Percentiles rank a stretch among this genome's conserved stretches.
These are phyloP conservation scores for Tragulus kanchil DNA, from an alignment of 2,113 vertebrate genomes.

Conservation along the genomic window DNA sequence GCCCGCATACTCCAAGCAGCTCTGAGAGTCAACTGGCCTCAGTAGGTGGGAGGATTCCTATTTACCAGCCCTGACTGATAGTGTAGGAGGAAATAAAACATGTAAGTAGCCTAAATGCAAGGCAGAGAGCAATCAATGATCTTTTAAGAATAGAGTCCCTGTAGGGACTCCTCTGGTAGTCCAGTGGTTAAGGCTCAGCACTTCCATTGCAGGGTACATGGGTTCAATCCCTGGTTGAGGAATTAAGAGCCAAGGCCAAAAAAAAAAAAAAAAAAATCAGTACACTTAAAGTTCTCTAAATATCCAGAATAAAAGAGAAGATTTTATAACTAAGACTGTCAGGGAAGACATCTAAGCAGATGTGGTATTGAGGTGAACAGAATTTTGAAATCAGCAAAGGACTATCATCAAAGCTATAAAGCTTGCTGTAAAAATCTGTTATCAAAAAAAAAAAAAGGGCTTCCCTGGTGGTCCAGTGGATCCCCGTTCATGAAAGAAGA, in stretches of 20 bases:
- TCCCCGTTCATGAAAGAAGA: too few species aligned
- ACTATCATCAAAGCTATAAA: background rate
- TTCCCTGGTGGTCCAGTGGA: too few species aligned
- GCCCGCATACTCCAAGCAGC: background rate
- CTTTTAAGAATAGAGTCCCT: background rate
- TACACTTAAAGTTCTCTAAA: background rate
- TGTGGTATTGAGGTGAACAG: background rate
- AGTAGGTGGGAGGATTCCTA: background rate
- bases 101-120: background rate
- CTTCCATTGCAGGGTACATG: background rate
- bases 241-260: background rate
- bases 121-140: background rate
- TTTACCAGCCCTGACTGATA: background rate
- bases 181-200: background rate
- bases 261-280: background rate
- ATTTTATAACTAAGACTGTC: background rate
- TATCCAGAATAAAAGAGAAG: background rate
- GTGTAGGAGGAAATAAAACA: background rate
- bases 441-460: background rate
- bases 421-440: background rate
- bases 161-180: background rate
- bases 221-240: background rate
- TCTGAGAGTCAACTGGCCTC: background rate
- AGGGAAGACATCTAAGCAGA: background rate
- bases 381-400: slow-evolving; percentile 35